Conservation (phyloP, 2,113 vertebrate species). For the Rhodinocichla rosea region DNA sequence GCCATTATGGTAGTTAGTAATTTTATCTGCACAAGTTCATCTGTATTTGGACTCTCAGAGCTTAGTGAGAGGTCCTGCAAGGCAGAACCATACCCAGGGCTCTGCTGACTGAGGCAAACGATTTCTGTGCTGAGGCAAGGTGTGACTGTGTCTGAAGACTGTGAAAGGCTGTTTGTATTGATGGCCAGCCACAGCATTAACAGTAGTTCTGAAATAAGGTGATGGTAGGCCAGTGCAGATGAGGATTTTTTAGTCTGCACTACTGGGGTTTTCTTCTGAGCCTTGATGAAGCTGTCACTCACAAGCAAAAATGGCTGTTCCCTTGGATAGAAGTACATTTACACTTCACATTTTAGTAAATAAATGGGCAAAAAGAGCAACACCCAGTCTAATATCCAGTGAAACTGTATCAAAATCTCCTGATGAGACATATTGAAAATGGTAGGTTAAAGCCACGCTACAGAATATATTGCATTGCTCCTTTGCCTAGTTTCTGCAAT, state of each 20-base stretch:
- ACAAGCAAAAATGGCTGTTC: neutral
- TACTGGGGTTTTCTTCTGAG: neutral
- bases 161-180: neutral
- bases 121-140: neutral
- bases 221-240: neutral
- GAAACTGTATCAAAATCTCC: neutral
- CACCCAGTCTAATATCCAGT: neutral
- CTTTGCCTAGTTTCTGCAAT: neutral
- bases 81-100: neutral
- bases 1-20: conserved; percentile 62
- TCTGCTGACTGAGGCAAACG: neutral
- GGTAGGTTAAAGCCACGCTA: neutral
- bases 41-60: conserved; percentile 53
- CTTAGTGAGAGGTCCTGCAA: neutral
- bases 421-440: neutral
- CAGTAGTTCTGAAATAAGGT: neutral
- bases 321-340: neutral
- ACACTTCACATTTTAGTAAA: neutral
- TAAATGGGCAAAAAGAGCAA: neutral
- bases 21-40: conserved; percentile 69
- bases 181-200: neutral
- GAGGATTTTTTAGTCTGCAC: neutral
- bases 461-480: neutral
- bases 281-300: neutral
- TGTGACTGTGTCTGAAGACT: neutral